These are phyloP conservation scores for Bergia puertoricense DNA, from an alignment of 92 coral and sea anemone species.

Conservation along the genomic window DNA sequence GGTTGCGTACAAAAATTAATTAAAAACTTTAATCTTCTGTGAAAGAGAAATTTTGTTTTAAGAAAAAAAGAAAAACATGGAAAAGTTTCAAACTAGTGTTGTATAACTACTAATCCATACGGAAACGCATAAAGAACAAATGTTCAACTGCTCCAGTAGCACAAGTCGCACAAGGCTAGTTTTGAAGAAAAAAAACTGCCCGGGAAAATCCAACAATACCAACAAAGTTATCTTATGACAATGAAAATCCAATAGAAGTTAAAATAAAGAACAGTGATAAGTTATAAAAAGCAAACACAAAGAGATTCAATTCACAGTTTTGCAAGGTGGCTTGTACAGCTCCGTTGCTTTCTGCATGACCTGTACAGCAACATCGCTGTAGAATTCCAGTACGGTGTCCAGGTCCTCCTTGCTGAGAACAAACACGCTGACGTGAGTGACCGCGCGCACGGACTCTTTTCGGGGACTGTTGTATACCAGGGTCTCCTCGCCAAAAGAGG, in stretches of 20 bases:
- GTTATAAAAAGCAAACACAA: not conserved
- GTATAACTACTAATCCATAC: not conserved
- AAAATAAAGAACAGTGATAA: not conserved
- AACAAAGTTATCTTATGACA: too few species aligned
- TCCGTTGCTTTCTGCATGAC: slow-evolving; percentile 62
- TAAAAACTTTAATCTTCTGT: not conserved
- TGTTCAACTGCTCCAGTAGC: not conserved
- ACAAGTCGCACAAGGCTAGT: not conserved
- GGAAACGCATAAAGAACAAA: not conserved
- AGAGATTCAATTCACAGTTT: not conserved
- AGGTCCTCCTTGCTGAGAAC: slow-evolving; percentile 68
- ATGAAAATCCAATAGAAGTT: too few species aligned
- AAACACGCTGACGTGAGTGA: slow-evolving; percentile 77
- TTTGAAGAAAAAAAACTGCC: not conserved
- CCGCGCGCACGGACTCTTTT: slow-evolving; percentile 76
- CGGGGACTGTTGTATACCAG: slow-evolving; percentile 73
- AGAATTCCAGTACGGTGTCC: slow-evolving; percentile 64
- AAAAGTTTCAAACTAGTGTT: not conserved
- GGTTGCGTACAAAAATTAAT: not conserved
- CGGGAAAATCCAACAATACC: too few species aligned
- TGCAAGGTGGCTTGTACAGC: slow-evolving; percentile 43
- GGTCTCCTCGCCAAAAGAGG: slow-evolving; percentile 67
- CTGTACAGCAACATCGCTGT: slow-evolving; percentile 51
- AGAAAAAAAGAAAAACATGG: not conserved
- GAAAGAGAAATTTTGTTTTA: not conserved